Conservation (phyloP, 2,888 invertebrate genomes). For the Tanytarsus gracilentus region DNA sequence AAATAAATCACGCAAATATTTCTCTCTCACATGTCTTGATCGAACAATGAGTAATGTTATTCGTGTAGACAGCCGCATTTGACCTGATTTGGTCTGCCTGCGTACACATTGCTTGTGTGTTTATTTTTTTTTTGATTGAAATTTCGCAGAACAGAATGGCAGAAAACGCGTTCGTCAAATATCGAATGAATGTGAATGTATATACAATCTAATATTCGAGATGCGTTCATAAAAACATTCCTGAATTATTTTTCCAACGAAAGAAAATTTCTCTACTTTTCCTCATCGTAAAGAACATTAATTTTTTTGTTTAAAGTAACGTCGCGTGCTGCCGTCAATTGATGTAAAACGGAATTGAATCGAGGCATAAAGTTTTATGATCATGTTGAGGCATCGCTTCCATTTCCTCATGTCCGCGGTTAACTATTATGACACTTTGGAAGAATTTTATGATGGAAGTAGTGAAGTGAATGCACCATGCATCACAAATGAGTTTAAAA, state of each 20-base stretch:
- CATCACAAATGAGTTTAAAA: not conserved
- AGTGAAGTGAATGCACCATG: not conserved
- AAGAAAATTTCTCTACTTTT: too few species aligned
- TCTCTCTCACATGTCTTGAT: too few species aligned
- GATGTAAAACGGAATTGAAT: conserved; percentile 21
- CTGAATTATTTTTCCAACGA: too few species aligned
- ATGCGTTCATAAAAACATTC: too few species aligned
- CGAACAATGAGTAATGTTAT: conserved; percentile 4
- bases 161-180: too few species aligned
- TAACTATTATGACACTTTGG: not conserved
- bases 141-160: not conserved
- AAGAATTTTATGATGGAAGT: not conserved
- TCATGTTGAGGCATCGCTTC: conserved; percentile 23
- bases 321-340: conserved; percentile 14
- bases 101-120: not conserved
- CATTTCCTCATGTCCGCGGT: not conserved
- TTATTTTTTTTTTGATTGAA: not conserved
- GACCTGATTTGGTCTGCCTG: conserved; percentile 8
- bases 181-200: too few species aligned
- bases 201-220: too few species aligned
- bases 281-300: not conserved
- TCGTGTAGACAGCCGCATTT: not conserved
- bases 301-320: not conserved
- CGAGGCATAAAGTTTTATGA: conserved; percentile 18
- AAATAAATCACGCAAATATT: too few species aligned